These are phyloP conservation scores for Pavo muticus DNA, from an alignment of 2,113 vertebrate genomes.

Conservation along the genomic window DNA sequence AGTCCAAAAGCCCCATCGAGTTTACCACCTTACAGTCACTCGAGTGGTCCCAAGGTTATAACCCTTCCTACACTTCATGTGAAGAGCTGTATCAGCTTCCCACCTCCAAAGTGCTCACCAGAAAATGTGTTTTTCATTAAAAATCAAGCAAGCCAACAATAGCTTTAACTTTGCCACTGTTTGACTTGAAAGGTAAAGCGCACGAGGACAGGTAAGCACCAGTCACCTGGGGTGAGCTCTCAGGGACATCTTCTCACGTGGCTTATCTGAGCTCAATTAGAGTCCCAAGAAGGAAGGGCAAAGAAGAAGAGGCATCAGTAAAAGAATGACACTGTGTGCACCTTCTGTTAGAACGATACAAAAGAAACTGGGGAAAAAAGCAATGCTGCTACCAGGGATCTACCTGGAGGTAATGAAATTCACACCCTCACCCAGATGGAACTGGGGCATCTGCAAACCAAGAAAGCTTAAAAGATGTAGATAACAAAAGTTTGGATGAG, in stretches of 20 bases:
- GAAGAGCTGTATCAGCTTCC: neutral
- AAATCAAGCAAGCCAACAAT: neutral
- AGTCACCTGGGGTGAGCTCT: neutral
- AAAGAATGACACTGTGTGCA: fast-evolving
- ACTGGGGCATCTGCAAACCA: neutral
- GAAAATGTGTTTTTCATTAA: neutral
- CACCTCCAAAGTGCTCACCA: neutral
- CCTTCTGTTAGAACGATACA: neutral
- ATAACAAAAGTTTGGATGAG: neutral
- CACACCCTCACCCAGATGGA: neutral
- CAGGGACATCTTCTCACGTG: fast-evolving
- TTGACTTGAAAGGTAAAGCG: neutral
- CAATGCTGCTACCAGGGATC: neutral
- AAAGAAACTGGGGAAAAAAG: neutral
- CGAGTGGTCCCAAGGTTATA: neutral
- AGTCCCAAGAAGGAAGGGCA: neutral
- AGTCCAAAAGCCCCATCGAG: neutral
- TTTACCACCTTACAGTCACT: neutral
- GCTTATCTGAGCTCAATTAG: neutral
- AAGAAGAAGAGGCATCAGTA: neutral
- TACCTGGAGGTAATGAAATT: neutral
- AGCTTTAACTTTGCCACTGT: neutral
- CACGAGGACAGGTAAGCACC: neutral
- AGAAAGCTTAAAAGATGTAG: neutral
- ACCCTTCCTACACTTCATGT: neutral